Evolutionary conservation across 1,140 invertebrate genomes (phyloP), one percentile per base, ranked within the genome.

Genomic region (Cotesia glomerata): DNA sequence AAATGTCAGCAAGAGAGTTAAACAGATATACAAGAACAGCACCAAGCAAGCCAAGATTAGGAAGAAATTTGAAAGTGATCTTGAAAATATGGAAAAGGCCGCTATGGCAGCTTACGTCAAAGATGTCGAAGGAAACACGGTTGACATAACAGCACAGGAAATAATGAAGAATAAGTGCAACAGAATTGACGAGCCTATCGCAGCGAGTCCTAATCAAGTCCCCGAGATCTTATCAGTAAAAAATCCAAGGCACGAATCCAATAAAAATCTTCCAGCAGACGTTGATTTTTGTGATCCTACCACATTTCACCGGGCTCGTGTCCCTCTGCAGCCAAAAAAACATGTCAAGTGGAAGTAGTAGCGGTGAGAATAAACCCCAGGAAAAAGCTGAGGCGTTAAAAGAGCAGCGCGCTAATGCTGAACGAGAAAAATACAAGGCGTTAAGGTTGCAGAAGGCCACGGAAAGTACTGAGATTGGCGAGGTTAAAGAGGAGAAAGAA

Each of bases 1-100:
- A 86, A 98, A 95, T 93, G 96, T 98, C 32, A 91, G 93, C 71
- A 95, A 95, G 81, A 90, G 92, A 72, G 90, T 98, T 70, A 92
- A 93, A 74, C 93, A 95, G 74, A 95, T 98, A 69, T 92, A 92
- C 65, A 95, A 94, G 75, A 95, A 93, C 77, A 95, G 94, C 79
- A 87, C 91, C 0, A 93, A 94, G 76, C 91, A 95, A 71, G 91
- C 92, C 52, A 93, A 93, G 80, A 91, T 93, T 72, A 89, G 92
- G 69, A 88, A 91, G 69, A 93, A 96, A 83, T 89, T 94, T 75
- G 93, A 96, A 80, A 86, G 90, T 74, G 92, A 96, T 58, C 90
- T 98, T 74, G 91, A 92, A 71, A 93, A 94, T 86, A 97, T 98
- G 93, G 96, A 98, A 88, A 91, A 90, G 79, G 94, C 93, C 5